Evolutionary conservation across 2,888 invertebrate genomes (phyloP), one percentile per base, ranked within the genome.

Genomic region (Isoperla grammatica): DNA sequence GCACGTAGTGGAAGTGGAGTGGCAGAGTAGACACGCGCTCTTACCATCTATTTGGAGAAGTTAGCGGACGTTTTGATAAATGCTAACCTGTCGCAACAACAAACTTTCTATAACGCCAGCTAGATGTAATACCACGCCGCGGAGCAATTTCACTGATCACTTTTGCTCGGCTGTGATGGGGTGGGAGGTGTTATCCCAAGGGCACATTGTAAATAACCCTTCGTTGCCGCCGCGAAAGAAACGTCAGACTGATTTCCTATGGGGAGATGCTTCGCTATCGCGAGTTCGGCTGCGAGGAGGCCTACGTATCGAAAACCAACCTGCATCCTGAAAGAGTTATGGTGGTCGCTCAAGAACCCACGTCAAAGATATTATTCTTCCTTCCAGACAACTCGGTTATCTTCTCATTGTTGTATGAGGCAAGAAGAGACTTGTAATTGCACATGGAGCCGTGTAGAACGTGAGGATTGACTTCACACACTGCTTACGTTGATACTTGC

Each of bases 131-230:
- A n/a, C 39, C 53, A 53, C 15, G 20, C 37, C 53, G 12, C 19
- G 39, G 45, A 29, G 46, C 57, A 57, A 57, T 57, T 57, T 46
- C 57, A 46, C 37, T 58, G 58, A 58, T 58, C 58, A 58, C 58
- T 58, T 53, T 58, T 53, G 40, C 39, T 29, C 50, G 58, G 39
- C 20, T 8, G 37, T n/a, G 20, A 46, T 13, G 35, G 48, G 17
- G 50, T 49, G 20, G 17, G 15, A 43, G 53, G 43, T 11, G 19
- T 15, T 35, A 29, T 50, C 58, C 58, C 50, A n/a, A 29, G 48
- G 58, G 58, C 42, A 22, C 58, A 42, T 53, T 43, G 50, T 58
- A 58, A 58, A 58, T 53, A 53, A 53, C 53, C 53, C 53, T 58
- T 58, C 58, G 39, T 53, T 42, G 6, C 35, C 13, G 6, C 12